Evolutionary conservation across 2,113 vertebrate genomes (phyloP), one percentile per base, ranked within the genome.

Genomic region (Cheilinus undulatus): DNA sequence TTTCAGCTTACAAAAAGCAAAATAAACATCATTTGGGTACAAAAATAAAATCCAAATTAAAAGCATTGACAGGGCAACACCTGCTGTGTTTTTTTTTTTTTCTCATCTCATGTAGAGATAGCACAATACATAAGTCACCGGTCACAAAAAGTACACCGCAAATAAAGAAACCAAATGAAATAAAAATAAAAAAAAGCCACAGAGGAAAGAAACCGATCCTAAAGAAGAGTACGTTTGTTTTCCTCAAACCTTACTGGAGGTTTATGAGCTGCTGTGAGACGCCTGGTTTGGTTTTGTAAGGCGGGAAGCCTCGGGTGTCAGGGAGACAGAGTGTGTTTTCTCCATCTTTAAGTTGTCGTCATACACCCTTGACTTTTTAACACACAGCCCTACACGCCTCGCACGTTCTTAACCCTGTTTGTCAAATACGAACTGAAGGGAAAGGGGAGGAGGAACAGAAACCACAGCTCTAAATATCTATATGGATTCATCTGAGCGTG

Each of bases 21-120:
- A 76, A 86, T 79, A 87, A 89, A 83, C 77, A 76, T 83, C 69
- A 87, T 86, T 86, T 76, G 83, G 86, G 84, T 92, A 93, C 64
- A 93, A 93, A 94, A 94, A 93, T 92, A 93, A 93, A 94, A 93
- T 88, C 81, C 88, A 90, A 91, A 91, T 89, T 90, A 91, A 94
- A 90, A 84, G 56, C 59, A 84, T 50, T 17, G 14, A 76, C 86
- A 85, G 80, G 78, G 10, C 3, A 4, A 66, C 3, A n/a, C 77
- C 80, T 76, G 76, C 61, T 48, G 15, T 75, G 58, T 70, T 36
- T 43, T 58, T 63, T 57, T 59, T 60, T 58, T 40, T 73, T 75
- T 51, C 67, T 69, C 43, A 58, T 82, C 80, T 89, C 84, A 72
- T 70, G 87, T 71, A 85, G 54, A 89, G 73, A 89, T 6, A 73